Evolutionary conservation across 2,797 vertebrate genomes (phyloP).

Genomic region (Arctocebus calabarensis): DNA sequence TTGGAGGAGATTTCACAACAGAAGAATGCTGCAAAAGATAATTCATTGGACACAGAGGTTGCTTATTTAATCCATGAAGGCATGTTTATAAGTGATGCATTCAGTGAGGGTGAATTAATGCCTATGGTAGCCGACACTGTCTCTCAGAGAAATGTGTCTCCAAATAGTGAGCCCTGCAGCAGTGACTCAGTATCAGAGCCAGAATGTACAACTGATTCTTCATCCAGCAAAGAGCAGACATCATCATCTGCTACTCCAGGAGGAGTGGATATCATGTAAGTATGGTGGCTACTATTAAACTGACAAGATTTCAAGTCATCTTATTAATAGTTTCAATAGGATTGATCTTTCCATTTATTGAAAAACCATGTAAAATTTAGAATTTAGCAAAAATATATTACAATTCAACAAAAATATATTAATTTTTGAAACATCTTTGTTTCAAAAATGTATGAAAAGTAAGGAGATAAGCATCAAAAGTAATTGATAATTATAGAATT

Average conservation of each 20-base stretch:
- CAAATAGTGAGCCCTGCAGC: conserved; percentile 87
- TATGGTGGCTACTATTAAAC: conserved; percentile 58
- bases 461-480: neutral
- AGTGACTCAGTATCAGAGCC: conserved; percentile 90
- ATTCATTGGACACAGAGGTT: conserved; percentile 91
- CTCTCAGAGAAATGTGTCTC: conserved; percentile 87
- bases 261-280: conserved; percentile 91
- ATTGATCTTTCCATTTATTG: conserved; percentile 7
- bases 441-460: conserved; percentile 43
- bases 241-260: conserved; percentile 86
- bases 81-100: conserved; percentile 97
- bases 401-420: conserved; percentile 34
- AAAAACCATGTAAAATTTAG: conserved; percentile 6
- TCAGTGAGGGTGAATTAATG: conserved; percentile 89
- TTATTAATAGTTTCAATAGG: conserved; percentile 53
- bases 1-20: conserved; percentile 85
- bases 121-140: conserved; percentile 76
- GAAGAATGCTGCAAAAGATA: conserved; percentile 85
- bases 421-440: conserved; percentile 37
- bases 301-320: neutral
- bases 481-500: conserved; percentile 7
- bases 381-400: conserved; percentile 41
- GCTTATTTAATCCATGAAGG: conserved; percentile 98
- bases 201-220: conserved; percentile 91
- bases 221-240: conserved; percentile 92